A percentile compares a stretch with the other conserved stretches of the same genome.
phyloP scores from a whole-genome alignment of 1,140 invertebrate genomes.

The Agraylea sexmaculata region DNA sequence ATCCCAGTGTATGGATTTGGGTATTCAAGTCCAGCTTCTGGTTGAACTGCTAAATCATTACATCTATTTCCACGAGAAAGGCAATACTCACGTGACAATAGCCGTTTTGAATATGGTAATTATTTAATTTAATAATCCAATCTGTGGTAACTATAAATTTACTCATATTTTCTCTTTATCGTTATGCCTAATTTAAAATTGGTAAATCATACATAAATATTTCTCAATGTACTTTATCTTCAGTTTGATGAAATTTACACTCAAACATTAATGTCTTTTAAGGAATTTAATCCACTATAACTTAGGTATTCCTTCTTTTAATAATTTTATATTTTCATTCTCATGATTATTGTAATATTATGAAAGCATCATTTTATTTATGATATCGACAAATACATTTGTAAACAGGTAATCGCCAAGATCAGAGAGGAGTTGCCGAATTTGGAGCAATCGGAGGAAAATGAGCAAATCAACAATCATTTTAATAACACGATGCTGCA shows the following conservation, averaged over 20 bases:
- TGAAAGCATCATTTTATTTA: background rate
- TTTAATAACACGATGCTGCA: slow-evolving; percentile 82
- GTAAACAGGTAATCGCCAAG: slow-evolving; percentile 69
- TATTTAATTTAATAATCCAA: slow-evolving; percentile 8
- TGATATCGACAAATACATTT: too few species aligned
- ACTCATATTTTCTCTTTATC: background rate
- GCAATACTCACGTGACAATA: slow-evolving; percentile 66
- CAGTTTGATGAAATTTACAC: too few species aligned
- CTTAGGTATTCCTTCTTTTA: too few species aligned
- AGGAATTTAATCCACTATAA: too few species aligned
- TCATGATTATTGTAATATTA: too few species aligned
- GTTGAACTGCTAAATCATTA: slow-evolving; percentile 92
- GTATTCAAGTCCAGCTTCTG: slow-evolving; percentile 90
- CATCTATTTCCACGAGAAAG: slow-evolving; percentile 88
- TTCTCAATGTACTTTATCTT: too few species aligned
- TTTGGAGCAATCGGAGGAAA: slow-evolving; percentile 86
- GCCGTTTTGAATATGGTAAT: slow-evolving; percentile 44
- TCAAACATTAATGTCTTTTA: too few species aligned
- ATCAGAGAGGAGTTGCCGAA: slow-evolving; percentile 87
- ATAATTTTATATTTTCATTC: too few species aligned
- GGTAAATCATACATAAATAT: too few species aligned
- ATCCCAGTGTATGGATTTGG: slow-evolving; percentile 95
- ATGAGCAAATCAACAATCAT: slow-evolving; percentile 91
- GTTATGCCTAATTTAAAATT: too few species aligned
- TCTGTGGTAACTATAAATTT: background rate